Evolutionary conservation across 2,888 invertebrate genomes (phyloP).

Genomic region (Criorhina ranunculi): DNA sequence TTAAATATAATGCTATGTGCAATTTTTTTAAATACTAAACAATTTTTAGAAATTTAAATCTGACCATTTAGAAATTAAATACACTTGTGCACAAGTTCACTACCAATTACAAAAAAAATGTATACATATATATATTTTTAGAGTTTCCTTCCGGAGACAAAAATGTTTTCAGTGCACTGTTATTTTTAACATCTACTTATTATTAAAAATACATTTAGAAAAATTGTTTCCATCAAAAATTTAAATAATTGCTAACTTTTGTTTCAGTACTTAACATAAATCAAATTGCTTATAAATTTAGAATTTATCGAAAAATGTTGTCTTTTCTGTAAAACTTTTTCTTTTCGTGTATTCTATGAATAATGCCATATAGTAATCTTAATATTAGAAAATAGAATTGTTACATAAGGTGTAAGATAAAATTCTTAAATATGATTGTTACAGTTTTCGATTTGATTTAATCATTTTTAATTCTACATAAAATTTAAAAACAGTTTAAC

Average conservation of each 20-base stretch:
- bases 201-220: neutral
- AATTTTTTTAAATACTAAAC: too few relatives aligned
- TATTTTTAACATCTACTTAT: neutral
- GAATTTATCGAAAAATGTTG: conserved; percentile 77
- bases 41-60: too few relatives aligned
- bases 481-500: neutral
- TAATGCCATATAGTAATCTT: conserved; percentile 2
- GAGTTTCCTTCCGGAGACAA: too few relatives aligned
- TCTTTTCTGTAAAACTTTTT: conserved; percentile 17
- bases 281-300: conserved; percentile 82
- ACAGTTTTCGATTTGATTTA: conserved; percentile 35
- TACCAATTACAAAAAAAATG: too few relatives aligned
- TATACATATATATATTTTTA: too few relatives aligned
- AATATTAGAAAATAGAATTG: conserved; percentile 10
- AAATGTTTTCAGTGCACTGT: too few relatives aligned
- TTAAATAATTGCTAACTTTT: conserved; percentile 52
- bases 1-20: too few relatives aligned
- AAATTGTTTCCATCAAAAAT: conserved; percentile 52
- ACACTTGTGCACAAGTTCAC: too few relatives aligned
- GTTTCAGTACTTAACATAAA: conserved; percentile 73
- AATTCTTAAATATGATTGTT: conserved; percentile 43
- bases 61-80: too few relatives aligned
- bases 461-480: neutral
- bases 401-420: conserved; percentile 12
- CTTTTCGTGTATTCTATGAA: neutral